Percentiles rank a stretch among this genome's conserved stretches.
phyloP scores from a whole-genome alignment of 2,888 invertebrate genomes.

The Orthonevra nobilis region DNA sequence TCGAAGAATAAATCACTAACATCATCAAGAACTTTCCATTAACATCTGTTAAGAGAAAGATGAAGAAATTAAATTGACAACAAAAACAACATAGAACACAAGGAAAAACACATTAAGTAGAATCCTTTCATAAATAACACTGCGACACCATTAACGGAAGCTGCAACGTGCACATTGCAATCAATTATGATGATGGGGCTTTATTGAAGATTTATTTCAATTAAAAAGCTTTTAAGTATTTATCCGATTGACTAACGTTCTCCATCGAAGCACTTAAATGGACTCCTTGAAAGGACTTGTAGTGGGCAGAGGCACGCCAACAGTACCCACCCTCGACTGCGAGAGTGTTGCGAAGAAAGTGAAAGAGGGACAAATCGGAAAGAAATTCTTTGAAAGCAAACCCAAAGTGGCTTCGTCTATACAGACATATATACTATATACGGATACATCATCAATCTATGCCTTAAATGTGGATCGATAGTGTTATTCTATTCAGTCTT shows the following conservation, averaged over 20 bases:
- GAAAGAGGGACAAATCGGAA: slow-evolving; percentile 45
- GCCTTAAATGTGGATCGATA: slow-evolving; percentile 43
- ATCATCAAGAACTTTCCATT: too few relatives aligned
- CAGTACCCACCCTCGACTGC: too few relatives aligned
- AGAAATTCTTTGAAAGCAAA: slow-evolving; percentile 53
- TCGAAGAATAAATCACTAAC: too few relatives aligned
- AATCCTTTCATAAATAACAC: slow-evolving; percentile 70
- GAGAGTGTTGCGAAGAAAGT: slow-evolving; percentile 16
- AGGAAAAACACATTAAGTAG: slow-evolving; percentile 65
- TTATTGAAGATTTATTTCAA: slow-evolving; percentile 71
- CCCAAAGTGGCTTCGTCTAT: slow-evolving; percentile 66
- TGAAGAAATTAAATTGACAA: too few relatives aligned
- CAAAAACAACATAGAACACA: slow-evolving; percentile 47
- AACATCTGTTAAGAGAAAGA: too few relatives aligned
- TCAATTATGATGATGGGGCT: slow-evolving; percentile 70
- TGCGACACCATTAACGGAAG: slow-evolving; percentile 69
- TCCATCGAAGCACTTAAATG: slow-evolving; percentile 70
- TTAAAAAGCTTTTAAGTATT: slow-evolving; percentile 71
- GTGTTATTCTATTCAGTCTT: slow-evolving; percentile 24
- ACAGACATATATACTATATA: too few relatives aligned
- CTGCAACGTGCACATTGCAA: slow-evolving; percentile 70
- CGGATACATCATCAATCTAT: slow-evolving; percentile 59
- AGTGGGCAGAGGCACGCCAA: neutral
- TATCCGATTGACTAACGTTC: slow-evolving; percentile 71
- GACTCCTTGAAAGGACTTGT: slow-evolving; percentile 61